Conservation (phyloP, 2,113 vertebrate species). For the Prunella fulvescens region DNA sequence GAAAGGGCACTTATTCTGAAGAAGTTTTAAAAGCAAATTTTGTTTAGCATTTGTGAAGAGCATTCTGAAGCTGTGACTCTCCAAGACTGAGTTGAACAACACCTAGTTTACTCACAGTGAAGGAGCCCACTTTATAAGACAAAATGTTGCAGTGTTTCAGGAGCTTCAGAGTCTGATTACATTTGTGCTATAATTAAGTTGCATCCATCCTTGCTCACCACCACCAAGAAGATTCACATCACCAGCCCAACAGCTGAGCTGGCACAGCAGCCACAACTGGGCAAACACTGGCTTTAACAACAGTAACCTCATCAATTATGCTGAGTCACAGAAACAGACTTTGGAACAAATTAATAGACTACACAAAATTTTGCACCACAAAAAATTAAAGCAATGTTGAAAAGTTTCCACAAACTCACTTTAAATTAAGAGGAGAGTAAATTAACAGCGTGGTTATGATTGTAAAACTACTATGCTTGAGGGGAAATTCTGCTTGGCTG, state of each 20-base stretch:
- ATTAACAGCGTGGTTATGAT: neutral
- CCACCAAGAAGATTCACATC: neutral
- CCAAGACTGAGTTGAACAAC: neutral
- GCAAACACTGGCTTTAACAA: neutral
- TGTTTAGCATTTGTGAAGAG: neutral
- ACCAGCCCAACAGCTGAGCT: neutral
- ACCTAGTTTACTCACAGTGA: neutral
- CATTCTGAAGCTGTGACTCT: neutral
- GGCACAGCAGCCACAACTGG: neutral
- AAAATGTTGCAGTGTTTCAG: neutral
- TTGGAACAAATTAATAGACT: neutral
- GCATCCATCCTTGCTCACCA: neutral
- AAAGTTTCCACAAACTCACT: neutral
- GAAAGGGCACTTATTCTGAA: neutral
- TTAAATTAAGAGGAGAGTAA: neutral
- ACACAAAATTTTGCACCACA: neutral
- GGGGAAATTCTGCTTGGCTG: neutral
- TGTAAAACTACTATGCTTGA: neutral
- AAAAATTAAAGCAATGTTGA: neutral
- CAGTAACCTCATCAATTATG: neutral
- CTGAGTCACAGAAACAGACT: neutral
- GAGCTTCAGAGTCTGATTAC: neutral
- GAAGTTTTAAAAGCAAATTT: neutral
- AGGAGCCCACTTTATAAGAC: neutral
- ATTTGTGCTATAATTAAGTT: neutral